Conservation (phyloP, 2,113 vertebrate genomes). For the Dicentrarchus labrax region DNA sequence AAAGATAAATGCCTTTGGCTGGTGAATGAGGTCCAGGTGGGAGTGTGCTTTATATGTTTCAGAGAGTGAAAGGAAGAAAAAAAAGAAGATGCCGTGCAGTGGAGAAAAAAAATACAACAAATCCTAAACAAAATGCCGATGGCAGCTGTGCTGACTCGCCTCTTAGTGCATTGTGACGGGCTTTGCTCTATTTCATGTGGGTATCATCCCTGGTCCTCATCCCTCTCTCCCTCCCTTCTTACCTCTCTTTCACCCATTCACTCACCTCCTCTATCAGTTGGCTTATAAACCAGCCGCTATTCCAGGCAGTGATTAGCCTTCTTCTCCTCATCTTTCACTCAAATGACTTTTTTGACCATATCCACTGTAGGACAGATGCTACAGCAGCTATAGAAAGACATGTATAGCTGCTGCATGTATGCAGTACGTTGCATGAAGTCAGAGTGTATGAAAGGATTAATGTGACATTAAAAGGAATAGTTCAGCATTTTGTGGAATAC, state of each 20-base stretch:
- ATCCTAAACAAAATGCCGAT: conserved; percentile 73
- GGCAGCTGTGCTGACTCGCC: conserved; percentile 74
- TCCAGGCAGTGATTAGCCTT: conserved; percentile 51
- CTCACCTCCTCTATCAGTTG: conserved; percentile 51
- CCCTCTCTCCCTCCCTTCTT: conserved; percentile 52
- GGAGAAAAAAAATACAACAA: conserved; percentile 57
- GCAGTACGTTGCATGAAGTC: not conserved
- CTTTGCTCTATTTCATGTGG: conserved; percentile 74
- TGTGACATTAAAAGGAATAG: not conserved
- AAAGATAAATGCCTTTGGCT: conserved; percentile 78
- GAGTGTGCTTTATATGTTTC: conserved; percentile 78
- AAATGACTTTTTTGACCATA: conserved; percentile 47
- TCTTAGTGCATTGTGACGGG: conserved; percentile 77
- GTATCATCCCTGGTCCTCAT: conserved; percentile 69
- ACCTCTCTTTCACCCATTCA: conserved; percentile 56
- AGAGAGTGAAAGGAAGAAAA: conserved; percentile 57
- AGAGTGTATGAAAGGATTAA: conserved; percentile 28
- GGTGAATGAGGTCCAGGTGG: conserved; percentile 82
- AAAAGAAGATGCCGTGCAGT: conserved; percentile 36
- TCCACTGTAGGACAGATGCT: not conserved
- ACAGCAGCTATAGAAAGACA: not conserved
- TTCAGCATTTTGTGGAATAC: too few species aligned
- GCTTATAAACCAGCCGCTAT: conserved; percentile 37
- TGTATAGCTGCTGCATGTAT: too few species aligned
- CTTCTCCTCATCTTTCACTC: conserved; percentile 39